Evolutionary conservation across 2,797 vertebrate species (phyloP), one percentile per base, ranked within the genome.

Genomic region (Acrocephalus scirpaceus): DNA sequence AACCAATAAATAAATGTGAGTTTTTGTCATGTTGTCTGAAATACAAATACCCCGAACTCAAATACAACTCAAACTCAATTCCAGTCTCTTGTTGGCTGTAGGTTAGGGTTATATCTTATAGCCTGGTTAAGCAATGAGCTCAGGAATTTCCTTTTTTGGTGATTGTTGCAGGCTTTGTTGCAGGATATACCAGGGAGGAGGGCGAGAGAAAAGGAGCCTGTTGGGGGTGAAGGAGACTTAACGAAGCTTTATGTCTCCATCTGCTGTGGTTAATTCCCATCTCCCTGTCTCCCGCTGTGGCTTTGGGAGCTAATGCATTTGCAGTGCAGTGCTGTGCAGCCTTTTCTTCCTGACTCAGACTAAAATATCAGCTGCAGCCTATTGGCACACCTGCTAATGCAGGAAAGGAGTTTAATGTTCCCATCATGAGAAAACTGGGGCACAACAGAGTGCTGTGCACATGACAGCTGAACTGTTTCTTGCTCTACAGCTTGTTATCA

Each of bases 171-270:
- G 51, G 69, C 66, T 94, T 97, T 86, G 30, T 62, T 86, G 58
- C 34, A 92, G 88, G 48, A 42, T 76, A 48, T 81, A 53, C 18
- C n/a, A 51, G 51, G 11, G 80, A 93, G 80, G 50, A 70, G 58
- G 30, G 62, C 0, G 22, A 83, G 38, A 77, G 72, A 77, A 95
- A 92, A 78, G 60, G 66, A 90, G 66, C 34, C 67, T 86, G 58
- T 26, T 84, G 80, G 48, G 56, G 62, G 71, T 60, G 66, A 94
- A 86, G 80, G 51, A 70, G 70, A 76, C 80, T 97, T 76, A 92
- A 66, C 45, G 36, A 74, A 90, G 66, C 88, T 95, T 96, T 86
- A 70, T 84, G 56, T 82, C 84, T 94, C 92, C 94, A 93, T 96
- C 94, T 97, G 86, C 66, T 92, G 66, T 72, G 44, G 47, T 88